These are phyloP conservation scores for Plebejus argus DNA, from an alignment of 2,888 invertebrate genomes.

Conservation along the genomic window DNA sequence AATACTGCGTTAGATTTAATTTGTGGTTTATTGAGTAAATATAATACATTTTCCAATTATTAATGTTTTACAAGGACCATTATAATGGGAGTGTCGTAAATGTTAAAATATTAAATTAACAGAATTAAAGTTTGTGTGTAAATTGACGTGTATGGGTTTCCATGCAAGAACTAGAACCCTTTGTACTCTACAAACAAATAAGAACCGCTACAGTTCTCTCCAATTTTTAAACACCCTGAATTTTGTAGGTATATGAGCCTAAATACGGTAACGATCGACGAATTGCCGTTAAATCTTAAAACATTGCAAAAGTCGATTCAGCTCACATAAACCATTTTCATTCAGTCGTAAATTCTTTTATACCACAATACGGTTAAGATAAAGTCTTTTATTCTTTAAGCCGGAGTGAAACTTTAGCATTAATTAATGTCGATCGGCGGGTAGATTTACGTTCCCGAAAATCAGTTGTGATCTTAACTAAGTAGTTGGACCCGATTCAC, in stretches of 20 bases:
- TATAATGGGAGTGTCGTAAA: not conserved
- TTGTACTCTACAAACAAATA: too few relatives aligned
- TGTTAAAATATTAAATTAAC: not conserved
- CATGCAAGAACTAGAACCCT: too few relatives aligned
- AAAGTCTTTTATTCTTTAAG: conserved; percentile 1
- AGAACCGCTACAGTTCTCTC: too few relatives aligned
- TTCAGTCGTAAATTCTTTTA: not conserved
- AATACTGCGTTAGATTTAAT: not conserved
- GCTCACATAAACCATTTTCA: not conserved
- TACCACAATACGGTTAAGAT: conserved; percentile 7
- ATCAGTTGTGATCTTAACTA: conserved; percentile 37
- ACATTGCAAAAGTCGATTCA: not conserved
- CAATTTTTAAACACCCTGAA: not conserved
- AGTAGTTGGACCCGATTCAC: conserved; percentile 37
- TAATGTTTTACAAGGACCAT: not conserved
- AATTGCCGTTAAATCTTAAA: not conserved
- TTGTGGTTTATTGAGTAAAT: not conserved
- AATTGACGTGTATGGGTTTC: too few relatives aligned
- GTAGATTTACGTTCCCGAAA: conserved; percentile 37
- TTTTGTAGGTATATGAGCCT: not conserved
- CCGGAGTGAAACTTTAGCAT: conserved; percentile 32
- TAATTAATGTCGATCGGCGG: conserved; percentile 37
- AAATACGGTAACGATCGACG: not conserved
- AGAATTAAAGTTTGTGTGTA: too few relatives aligned
- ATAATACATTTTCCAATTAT: not conserved